phyloP scores from a whole-genome alignment of 1,140 invertebrate species.

The Drosophila repleta region DNA sequence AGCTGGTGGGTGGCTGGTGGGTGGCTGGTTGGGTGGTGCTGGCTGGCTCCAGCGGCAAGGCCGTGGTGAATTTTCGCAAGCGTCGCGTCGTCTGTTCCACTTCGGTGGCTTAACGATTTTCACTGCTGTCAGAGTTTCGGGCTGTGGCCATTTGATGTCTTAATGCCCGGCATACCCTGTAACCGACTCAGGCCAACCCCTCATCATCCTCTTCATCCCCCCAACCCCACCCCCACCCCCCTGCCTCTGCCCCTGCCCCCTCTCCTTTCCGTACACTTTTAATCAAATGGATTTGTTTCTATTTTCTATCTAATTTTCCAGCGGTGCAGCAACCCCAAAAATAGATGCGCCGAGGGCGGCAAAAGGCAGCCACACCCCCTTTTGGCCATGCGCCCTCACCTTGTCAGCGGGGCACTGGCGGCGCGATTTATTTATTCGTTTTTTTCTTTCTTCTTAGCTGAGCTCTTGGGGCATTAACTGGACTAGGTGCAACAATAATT shows the following conservation, averaged over 20 bases:
- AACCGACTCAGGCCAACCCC: neutral
- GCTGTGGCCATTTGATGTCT: constrained; percentile 41
- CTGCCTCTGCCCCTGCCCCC: neutral
- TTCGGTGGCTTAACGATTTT: constrained; percentile 58
- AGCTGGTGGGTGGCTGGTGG: too few relatives aligned
- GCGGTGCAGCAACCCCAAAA: constrained; percentile 17
- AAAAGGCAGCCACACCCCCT: neutral
- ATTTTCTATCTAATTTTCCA: constrained; percentile 41
- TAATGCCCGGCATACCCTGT: constrained; percentile 35
- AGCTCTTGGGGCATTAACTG: constrained; percentile 35
- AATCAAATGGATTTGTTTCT: constrained; percentile 59
- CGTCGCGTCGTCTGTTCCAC: constrained; percentile 38
- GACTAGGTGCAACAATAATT: constrained; percentile 39
- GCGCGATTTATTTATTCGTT: constrained; percentile 48
- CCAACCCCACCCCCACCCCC: constrained; percentile 3
- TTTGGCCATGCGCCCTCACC: neutral
- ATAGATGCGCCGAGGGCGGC: constrained; percentile 16
- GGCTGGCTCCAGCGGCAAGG: constrained; percentile 21
- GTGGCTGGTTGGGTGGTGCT: neutral
- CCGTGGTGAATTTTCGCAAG: constrained; percentile 8
- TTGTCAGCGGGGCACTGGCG: constrained; percentile 9
- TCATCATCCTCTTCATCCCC: too few relatives aligned
- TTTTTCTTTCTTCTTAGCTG: constrained; percentile 36
- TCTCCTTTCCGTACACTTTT: constrained; percentile 17
- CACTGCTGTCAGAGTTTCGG: constrained; percentile 31